Evolutionary conservation across 2,113 vertebrate genomes (phyloP).

Genomic region (Steatornis caripensis): DNA sequence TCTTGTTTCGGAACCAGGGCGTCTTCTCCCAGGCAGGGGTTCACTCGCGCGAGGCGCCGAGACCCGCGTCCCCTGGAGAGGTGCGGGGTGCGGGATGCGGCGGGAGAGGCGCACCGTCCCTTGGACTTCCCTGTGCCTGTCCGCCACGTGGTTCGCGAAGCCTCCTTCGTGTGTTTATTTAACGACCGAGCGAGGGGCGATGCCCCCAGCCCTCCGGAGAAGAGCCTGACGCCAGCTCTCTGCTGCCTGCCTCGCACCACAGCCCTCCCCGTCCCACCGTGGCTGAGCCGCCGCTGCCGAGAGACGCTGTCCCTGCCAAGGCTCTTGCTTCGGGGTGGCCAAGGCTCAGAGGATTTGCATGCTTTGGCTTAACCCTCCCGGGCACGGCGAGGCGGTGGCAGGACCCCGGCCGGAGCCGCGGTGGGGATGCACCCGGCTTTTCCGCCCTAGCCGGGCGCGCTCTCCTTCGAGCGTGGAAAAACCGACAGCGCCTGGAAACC

Average conservation of each 20-base stretch:
- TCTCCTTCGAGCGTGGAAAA: not conserved
- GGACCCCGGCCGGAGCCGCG: not conserved
- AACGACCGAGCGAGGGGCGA: accelerated
- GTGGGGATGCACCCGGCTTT: not conserved
- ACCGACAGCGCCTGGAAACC: not conserved
- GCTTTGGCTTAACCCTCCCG: not conserved
- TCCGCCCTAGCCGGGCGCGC: not conserved
- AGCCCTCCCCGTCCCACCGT: not conserved
- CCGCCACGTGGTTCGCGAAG: not conserved
- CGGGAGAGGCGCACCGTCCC: not conserved
- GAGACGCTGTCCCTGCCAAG: not conserved
- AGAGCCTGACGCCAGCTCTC: not conserved
- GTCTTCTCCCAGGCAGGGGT: not conserved
- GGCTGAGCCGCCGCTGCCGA: not conserved
- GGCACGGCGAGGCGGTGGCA: not conserved
- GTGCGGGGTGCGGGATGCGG: not conserved
- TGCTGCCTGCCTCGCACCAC: accelerated
- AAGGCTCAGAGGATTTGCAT: not conserved
- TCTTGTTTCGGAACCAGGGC: not conserved
- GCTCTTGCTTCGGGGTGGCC: not conserved
- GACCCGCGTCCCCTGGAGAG: accelerated
- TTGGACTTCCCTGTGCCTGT: accelerated
- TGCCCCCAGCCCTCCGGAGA: not conserved
- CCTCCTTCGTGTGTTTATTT: not conserved
- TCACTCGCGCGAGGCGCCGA: accelerated